Percentiles rank a stretch among this genome's conserved stretches.
phyloP scores from a whole-genome alignment of 2,113 vertebrate species.

The Girardinichthys multiradiatus region DNA sequence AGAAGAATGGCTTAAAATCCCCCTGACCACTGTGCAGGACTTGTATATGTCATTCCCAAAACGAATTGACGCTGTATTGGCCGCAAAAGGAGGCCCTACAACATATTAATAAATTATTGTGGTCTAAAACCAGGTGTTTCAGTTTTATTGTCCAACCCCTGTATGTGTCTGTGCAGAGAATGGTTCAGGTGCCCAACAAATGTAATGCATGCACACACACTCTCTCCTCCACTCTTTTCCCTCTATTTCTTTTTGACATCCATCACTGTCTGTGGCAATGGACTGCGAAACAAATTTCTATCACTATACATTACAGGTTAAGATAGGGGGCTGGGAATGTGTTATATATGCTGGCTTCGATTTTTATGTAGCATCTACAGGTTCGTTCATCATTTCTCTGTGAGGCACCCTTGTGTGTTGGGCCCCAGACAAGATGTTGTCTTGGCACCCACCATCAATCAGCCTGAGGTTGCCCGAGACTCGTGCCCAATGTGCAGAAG shows the following conservation, averaged over 20 bases:
- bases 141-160: too few species aligned
- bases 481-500: constrained; percentile 44
- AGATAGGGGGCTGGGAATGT: constrained; percentile 71
- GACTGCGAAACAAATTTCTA: constrained; percentile 74
- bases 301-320: constrained; percentile 77
- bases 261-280: constrained; percentile 74
- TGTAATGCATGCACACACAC: not conserved
- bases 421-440: constrained; percentile 70
- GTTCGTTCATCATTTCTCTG: constrained; percentile 74
- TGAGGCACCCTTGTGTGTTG: constrained; percentile 57
- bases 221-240: constrained; percentile 19
- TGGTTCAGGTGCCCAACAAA: not conserved
- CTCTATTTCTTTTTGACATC: constrained; percentile 61
- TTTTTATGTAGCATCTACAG: constrained; percentile 71
- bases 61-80: too few species aligned
- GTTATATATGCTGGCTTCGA: constrained; percentile 70
- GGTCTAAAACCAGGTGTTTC: too few species aligned
- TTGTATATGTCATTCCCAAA: too few species aligned
- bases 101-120: too few species aligned
- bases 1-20: too few species aligned
- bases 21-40: too few species aligned
- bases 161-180: not conserved
- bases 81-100: too few species aligned
- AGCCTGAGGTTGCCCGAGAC: constrained; percentile 23
- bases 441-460: constrained; percentile 73